Evolutionary conservation across 1,140 invertebrate species (phyloP).

Genomic region (Drosophila subpulchrella): DNA sequence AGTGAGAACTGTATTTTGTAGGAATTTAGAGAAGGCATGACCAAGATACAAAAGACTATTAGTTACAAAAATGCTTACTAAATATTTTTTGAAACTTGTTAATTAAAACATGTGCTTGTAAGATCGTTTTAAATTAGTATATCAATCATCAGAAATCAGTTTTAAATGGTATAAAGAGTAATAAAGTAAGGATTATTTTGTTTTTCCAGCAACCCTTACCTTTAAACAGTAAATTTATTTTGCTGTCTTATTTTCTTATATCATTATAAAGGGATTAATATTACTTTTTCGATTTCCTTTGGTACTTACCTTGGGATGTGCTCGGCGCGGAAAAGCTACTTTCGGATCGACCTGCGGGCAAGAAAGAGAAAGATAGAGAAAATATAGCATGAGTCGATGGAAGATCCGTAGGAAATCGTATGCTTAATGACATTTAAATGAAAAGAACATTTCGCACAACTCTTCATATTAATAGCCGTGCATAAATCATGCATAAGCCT

Average conservation of each 20-base stretch:
- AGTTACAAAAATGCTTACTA: too few relatives aligned
- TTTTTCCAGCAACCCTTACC: not conserved
- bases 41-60: not conserved
- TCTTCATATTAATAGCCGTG: slow-evolving; percentile 79
- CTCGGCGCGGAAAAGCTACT: slow-evolving; percentile 99
- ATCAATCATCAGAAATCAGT: too few relatives aligned
- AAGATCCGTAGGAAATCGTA: slow-evolving; percentile 57
- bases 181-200: too few relatives aligned
- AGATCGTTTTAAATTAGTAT: too few relatives aligned
- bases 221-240: not conserved
- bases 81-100: too few relatives aligned
- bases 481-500: slow-evolving; percentile 80
- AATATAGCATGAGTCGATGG: slow-evolving; percentile 11
- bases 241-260: not conserved
- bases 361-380: slow-evolving; percentile 29
- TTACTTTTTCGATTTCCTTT: slow-evolving; percentile 9
- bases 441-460: slow-evolving; percentile 79
- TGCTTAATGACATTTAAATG: slow-evolving; percentile 82
- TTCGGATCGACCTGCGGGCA: slow-evolving; percentile 98
- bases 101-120: too few relatives aligned
- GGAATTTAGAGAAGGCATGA: not conserved
- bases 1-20: not conserved
- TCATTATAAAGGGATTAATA: not conserved
- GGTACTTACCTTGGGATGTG: slow-evolving; percentile 97
- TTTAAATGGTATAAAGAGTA: not conserved